These are phyloP conservation scores for Archips xylosteana DNA, from an alignment of 2,888 invertebrate species.

Conservation along the genomic window DNA sequence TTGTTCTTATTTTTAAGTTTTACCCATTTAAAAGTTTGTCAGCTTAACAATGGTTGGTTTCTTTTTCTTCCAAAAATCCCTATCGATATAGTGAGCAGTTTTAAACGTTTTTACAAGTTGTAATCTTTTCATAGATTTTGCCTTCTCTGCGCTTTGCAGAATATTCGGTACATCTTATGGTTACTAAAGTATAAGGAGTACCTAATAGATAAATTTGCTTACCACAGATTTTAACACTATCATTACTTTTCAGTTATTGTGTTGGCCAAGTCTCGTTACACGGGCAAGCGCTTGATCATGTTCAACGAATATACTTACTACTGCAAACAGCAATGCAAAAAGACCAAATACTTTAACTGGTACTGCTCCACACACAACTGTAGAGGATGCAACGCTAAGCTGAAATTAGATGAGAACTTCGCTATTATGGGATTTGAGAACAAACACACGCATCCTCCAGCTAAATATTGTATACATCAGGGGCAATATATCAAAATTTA, in stretches of 20 bases:
- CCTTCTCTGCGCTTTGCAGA: too few relatives aligned
- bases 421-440: conserved; percentile 61
- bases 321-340: conserved; percentile 72
- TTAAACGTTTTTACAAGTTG: neutral
- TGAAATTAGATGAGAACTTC: conserved; percentile 67
- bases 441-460: conserved; percentile 69
- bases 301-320: conserved; percentile 75
- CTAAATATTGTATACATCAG: conserved; percentile 67
- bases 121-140: too few relatives aligned
- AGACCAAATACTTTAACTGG: conserved; percentile 69
- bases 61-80: neutral
- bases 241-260: conserved; percentile 62
- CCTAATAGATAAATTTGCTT: neutral
- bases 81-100: neutral
- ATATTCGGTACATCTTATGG: too few relatives aligned
- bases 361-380: conserved; percentile 77
- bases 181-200: too few relatives aligned
- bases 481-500: conserved; percentile 68
- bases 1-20: neutral
- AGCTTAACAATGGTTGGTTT: neutral
- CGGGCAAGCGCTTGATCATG: conserved; percentile 71
- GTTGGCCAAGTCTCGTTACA: conserved; percentile 71
- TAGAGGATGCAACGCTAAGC: conserved; percentile 72
- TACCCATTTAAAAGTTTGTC: too few relatives aligned
- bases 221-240: conserved; percentile 5